Conservation (phyloP, 2,888 invertebrate genomes). For the Glaucopsyche alexis region DNA sequence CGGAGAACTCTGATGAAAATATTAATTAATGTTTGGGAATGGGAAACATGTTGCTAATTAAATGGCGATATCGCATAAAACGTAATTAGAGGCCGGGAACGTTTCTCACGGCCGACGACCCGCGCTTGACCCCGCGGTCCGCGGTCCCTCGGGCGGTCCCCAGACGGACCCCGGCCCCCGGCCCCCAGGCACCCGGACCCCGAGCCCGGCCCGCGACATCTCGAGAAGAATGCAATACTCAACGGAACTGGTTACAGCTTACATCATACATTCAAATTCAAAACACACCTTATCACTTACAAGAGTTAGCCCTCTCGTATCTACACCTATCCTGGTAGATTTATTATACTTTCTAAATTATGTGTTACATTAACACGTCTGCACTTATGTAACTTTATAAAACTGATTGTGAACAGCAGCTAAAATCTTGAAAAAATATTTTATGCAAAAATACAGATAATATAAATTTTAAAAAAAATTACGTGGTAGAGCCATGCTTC, state of each 20-base stretch:
- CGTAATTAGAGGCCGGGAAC: constrained; percentile 76
- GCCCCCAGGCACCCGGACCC: neutral
- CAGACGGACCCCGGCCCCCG: neutral
- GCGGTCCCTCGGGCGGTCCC: neutral
- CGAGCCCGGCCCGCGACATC: constrained; percentile 44
- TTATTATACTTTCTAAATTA: constrained; percentile 12
- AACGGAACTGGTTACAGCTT: constrained; percentile 11
- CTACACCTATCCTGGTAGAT: constrained; percentile 2
- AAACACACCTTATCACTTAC: constrained; percentile 14
- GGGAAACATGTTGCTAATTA: constrained; percentile 79
- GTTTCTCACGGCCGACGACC: constrained; percentile 70
- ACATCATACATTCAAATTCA: neutral
- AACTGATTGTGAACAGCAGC: neutral
- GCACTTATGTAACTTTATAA: neutral
- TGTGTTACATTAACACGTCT: constrained; percentile 4
- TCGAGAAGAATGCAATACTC: constrained; percentile 63
- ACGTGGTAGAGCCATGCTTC: too few relatives aligned
- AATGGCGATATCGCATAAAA: constrained; percentile 79
- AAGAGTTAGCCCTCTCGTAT: constrained; percentile 7
- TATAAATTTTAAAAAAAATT: neutral
- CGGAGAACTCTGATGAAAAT: constrained; percentile 77
- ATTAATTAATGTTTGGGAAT: constrained; percentile 79
- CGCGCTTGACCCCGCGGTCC: constrained; percentile 33
- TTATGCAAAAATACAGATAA: neutral
- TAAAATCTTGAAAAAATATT: neutral